Evolutionary conservation across 1,140 invertebrate genomes (phyloP).

Genomic region (Drosophila ohnishii): DNA sequence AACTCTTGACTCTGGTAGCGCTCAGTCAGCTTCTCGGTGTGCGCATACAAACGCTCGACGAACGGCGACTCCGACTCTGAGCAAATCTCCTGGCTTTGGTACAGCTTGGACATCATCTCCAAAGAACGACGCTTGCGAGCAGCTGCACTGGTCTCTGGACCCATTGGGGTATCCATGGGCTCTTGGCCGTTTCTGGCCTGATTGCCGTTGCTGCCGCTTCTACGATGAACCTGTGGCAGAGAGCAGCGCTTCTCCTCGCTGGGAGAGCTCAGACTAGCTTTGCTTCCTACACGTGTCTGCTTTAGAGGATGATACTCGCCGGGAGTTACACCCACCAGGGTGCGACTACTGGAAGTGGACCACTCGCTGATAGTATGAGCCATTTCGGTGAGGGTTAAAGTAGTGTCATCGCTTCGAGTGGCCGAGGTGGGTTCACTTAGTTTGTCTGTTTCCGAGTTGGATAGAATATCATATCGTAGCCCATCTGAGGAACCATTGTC

Average conservation of each 20-base stretch:
- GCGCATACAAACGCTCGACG: conserved; percentile 84
- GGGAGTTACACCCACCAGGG: conserved; percentile 84
- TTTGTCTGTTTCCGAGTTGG: conserved; percentile 85
- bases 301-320: conserved; percentile 79
- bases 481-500: conserved; percentile 82
- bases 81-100: conserved; percentile 85
- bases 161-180: conserved; percentile 27
- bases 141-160: conserved; percentile 64
- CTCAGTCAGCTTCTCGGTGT: conserved; percentile 85
- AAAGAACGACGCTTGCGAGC: conserved; percentile 76
- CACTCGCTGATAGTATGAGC: conserved; percentile 86
- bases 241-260: conserved; percentile 72
- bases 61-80: conserved; percentile 80
- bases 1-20: conserved; percentile 87
- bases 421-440: conserved; percentile 84
- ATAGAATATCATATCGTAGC: conserved; percentile 85
- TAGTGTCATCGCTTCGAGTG: conserved; percentile 86
- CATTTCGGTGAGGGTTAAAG: conserved; percentile 84
- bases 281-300: conserved; percentile 53
- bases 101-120: conserved; percentile 83
- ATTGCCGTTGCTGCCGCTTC: conserved; percentile 76
- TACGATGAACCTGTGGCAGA: conserved; percentile 72
- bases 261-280: conserved; percentile 66
- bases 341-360: conserved; percentile 86
- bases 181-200: conserved; percentile 52